Base-by-base conservation (phyloP, 2,113 vertebrate species). In the Cichladusa arquata region DNA sequence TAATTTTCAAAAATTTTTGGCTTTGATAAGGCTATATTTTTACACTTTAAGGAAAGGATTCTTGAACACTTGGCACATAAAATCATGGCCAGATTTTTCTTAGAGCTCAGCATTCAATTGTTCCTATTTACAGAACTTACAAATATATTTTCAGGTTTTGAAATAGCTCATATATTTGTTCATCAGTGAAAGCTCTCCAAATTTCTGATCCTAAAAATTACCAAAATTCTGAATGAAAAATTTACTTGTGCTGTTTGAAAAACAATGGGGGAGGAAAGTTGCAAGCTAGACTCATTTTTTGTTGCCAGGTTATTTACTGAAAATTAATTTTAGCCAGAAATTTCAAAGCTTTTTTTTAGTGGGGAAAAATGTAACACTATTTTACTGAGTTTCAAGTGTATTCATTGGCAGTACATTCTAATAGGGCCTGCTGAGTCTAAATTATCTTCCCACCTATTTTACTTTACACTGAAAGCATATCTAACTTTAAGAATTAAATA, bases 211-310 rank as follows among this genome's bases (percentile, higher is more conserved):
- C 58, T 86, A 86, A 77, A 24, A 83, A 86, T 26, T 42, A 66
- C 14, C n/a, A 57, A 81, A 90, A 56, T 78, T 88, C 44, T 80
- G 72, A 90, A 77, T 94, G 71, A 83, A 92, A 93, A 90, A 85
- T 48, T 19, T 69, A 70, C 77, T 92, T 67, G 7, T 64, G 24
- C 7, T 58, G 5, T 44, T 81, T 66, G 14, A 78, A 73, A 88
- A 90, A 80, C 15, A 86, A 38, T 17, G 47, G 34, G 34, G 29
- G 80, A 90, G 45, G 33, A 34, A 88, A 88, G 18, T 34, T 62
- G 18, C 7, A 45, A 80, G 25, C 29, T 16, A 31, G 14, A 44
- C 9, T 38, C 5, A 20, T 70, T 79, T 81, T 81, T 22, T 58
- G 1, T 47, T 58, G 20, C 56, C 20, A 67, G 10, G 2, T 73